Base-by-base conservation (phyloP, 2,113 vertebrate species). In the Ascaphus truei region DNA sequence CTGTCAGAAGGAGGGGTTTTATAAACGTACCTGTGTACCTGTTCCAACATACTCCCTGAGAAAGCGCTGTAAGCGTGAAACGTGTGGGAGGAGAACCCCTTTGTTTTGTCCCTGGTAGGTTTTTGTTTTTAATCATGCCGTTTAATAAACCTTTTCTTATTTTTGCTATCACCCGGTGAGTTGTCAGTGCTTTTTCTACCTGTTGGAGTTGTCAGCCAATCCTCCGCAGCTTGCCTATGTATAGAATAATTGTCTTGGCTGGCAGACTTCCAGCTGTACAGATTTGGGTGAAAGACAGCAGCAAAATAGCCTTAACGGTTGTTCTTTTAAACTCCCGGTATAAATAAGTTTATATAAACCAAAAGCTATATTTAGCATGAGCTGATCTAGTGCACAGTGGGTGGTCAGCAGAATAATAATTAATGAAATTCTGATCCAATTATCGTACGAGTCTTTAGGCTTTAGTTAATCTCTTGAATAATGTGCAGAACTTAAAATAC, bases 401-500 rank as follows among this genome's bases (percentile, higher is more conserved):
- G 65, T 68, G 65, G 65, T 58, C 65, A 68, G 65, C 30, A 48
- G n/a, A 50, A 68, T 47, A 68, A 58, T 68, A 58, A 68, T 68
- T 59, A 59, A 29, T 15, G 41, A 58, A 48, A 34, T 58, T 68
- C 37, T 48, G 30, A 68, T 68, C 41, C 43, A 59, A 59, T 68
- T 58, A 68, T 58, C 20, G 16, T 48, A 34, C 36, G 15, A 9
- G 20, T 34, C 30, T 50, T 23, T 26, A 34, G 30, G 12, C 55
- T 59, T 26, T 7, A 48, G 41, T 48, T 48, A 59, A 37, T 58
- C 20, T n/a, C 20, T n/a, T 37, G 53, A 59, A 59, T 48, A 68
- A 68, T 50, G 52, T 26, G 27, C 43, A 16, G 20, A 57, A 58
- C 11, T 26, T 4, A 41, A 68, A 55, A 65, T 65, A 68, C 56